phyloP scores from a whole-genome alignment of 2,797 vertebrate genomes.

The Pseudomugil tenellus region DNA sequence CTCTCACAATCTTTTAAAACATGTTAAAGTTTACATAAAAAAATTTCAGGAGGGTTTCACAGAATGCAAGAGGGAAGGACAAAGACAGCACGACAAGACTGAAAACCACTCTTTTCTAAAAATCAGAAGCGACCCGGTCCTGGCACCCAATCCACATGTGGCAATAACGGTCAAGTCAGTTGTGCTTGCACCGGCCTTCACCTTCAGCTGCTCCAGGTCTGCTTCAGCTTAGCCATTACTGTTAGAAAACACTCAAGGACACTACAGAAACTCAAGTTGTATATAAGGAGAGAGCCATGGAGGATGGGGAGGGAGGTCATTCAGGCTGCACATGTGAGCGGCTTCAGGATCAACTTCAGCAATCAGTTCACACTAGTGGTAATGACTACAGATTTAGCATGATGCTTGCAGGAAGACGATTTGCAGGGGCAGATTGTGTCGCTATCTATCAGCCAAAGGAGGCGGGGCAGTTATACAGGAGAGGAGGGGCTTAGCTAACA shows the following conservation, averaged over 20 bases:
- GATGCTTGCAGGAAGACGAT: slow-evolving; percentile 52
- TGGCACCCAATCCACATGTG: slow-evolving; percentile 36
- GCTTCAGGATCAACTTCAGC: slow-evolving; percentile 59
- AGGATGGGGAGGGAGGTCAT: slow-evolving; percentile 37
- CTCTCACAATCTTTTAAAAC: slow-evolving; percentile 34
- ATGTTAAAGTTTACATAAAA: slow-evolving; percentile 33
- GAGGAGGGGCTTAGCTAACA: slow-evolving; percentile 44
- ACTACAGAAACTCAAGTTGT: slow-evolving; percentile 46
- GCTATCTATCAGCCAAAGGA: slow-evolving; percentile 78
- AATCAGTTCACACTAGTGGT: slow-evolving; percentile 57
- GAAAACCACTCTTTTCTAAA: slow-evolving; percentile 47
- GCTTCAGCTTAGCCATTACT: slow-evolving; percentile 41
- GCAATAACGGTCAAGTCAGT: slow-evolving; percentile 59
- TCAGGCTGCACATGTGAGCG: slow-evolving; percentile 70
- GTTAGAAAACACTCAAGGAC: slow-evolving; percentile 59
- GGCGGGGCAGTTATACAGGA: slow-evolving; percentile 1
- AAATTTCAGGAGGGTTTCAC: slow-evolving; percentile 2
- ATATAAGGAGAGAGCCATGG: slow-evolving; percentile 37
- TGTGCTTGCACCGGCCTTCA: slow-evolving; percentile 55
- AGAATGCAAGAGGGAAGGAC: slow-evolving; percentile 21
- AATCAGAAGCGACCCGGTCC: slow-evolving; percentile 42
- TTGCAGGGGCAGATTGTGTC: slow-evolving; percentile 78
- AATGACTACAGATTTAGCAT: slow-evolving; percentile 70
- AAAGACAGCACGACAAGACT: slow-evolving; percentile 59
- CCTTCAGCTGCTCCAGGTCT: slow-evolving; percentile 46